phyloP scores from a whole-genome alignment of 1,140 invertebrate genomes.

The Sesamia nonagrioides region DNA sequence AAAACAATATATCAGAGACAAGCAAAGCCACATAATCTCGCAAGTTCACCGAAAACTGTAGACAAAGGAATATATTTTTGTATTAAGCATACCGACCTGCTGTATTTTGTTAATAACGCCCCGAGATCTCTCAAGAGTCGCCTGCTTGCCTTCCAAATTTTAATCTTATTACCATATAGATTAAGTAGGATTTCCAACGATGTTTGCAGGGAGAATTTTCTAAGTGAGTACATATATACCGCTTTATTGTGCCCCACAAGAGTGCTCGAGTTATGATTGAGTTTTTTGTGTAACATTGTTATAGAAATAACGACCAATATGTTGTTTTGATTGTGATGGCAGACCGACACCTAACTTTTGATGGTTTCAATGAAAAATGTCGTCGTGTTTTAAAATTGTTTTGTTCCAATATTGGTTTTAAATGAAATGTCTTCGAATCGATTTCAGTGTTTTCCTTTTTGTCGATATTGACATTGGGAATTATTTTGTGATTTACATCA shows the following conservation, averaged over 20 bases:
- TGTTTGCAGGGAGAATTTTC: conserved; percentile 22
- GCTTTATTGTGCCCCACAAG: conserved; percentile 41
- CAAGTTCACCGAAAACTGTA: conserved; percentile 24
- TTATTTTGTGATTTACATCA: too few relatives aligned
- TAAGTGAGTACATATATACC: conserved; percentile 36
- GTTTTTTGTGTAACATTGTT: conserved; percentile 45
- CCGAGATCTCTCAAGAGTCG: conserved; percentile 42
- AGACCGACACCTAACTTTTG: conserved; percentile 5
- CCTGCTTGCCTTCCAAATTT: conserved; percentile 35
- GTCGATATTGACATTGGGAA: too few relatives aligned
- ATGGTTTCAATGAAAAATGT: neutral
- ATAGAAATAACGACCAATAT: conserved; percentile 30
- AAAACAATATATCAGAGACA: conserved; percentile 24
- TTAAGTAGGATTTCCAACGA: conserved; percentile 33
- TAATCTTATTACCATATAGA: conserved; percentile 49
- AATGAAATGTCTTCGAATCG: neutral
- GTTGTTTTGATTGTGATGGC: conserved; percentile 38
- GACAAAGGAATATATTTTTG: conserved; percentile 51
- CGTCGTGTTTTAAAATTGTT: conserved; percentile 12
- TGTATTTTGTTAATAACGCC: conserved; percentile 49
- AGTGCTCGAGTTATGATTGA: conserved; percentile 47
- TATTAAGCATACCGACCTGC: conserved; percentile 50
- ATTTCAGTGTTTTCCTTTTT: neutral
- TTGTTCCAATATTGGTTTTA: neutral
- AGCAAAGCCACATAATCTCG: neutral